These are phyloP conservation scores for Candidula unifasciata DNA, from an alignment of 2,888 invertebrate species.

Conservation along the genomic window DNA sequence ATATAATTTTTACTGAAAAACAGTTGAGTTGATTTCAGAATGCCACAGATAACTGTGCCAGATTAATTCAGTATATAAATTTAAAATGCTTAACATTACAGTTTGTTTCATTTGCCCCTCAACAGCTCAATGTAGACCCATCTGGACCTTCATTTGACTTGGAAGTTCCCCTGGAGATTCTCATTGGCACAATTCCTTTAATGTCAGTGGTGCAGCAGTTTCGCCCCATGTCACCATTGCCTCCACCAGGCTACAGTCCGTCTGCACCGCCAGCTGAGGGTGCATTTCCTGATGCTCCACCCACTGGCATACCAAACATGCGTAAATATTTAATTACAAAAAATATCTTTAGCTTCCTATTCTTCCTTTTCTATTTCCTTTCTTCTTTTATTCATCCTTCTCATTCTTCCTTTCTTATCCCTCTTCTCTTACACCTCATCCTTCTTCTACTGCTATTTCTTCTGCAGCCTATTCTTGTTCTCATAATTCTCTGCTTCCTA, in stretches of 20 bases:
- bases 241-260: background rate
- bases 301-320: slow-evolving; percentile 42
- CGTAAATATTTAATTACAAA: slow-evolving; percentile 43
- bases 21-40: too few species aligned
- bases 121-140: slow-evolving; percentile 58
- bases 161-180: slow-evolving; percentile 70
- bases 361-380: background rate
- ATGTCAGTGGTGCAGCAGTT: slow-evolving; percentile 58
- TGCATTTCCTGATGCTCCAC: slow-evolving; percentile 15
- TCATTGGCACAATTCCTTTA: slow-evolving; percentile 73
- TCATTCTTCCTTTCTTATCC: too few species aligned
- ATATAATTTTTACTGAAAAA: too few species aligned
- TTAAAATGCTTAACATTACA: too few species aligned
- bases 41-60: too few species aligned
- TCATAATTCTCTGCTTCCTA: too few species aligned
- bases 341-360: background rate
- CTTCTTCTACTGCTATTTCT: too few species aligned
- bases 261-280: slow-evolving; percentile 21
- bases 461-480: too few species aligned
- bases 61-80: too few species aligned
- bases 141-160: slow-evolving; percentile 69
- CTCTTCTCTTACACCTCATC: too few species aligned
- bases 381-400: too few species aligned
- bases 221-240: slow-evolving; percentile 35
- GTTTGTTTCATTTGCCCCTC: too few species aligned